Evolutionary conservation across 1,140 invertebrate species (phyloP).

Genomic region (Leptoteleia sp.): DNA sequence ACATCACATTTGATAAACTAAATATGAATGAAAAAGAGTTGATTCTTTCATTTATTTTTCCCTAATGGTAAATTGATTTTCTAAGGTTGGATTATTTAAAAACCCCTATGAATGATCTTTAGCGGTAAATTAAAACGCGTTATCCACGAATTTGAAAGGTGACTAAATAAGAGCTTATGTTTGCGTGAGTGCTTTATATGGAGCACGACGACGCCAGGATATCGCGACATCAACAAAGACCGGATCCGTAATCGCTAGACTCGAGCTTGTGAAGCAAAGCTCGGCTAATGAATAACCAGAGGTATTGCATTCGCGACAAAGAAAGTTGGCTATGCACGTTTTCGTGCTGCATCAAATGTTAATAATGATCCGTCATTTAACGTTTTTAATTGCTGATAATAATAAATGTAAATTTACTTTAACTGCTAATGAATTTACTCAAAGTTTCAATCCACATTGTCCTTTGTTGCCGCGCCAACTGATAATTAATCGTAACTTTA

Average conservation of each 20-base stretch:
- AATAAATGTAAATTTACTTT: no score
- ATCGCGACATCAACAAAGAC: slow-evolving; percentile 33
- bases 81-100: slow-evolving; percentile 1
- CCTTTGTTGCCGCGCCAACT: no score
- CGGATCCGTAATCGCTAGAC: slow-evolving; percentile 26
- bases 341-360: neutral
- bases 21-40: no score
- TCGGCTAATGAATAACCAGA: slow-evolving; percentile 48
- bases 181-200: slow-evolving; percentile 34
- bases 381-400: no score
- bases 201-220: slow-evolving; percentile 14
- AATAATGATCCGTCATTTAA: neutral
- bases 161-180: slow-evolving; percentile 39
- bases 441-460: no score
- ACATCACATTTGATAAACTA: no score
- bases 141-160: slow-evolving; percentile 7
- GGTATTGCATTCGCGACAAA: slow-evolving; percentile 23
- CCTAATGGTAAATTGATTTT: neutral
- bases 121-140: slow-evolving; percentile 12
- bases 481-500: no score
- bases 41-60: no score
- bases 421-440: no score
- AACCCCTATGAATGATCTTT: slow-evolving; percentile 7
- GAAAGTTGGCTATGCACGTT: slow-evolving; percentile 14
- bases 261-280: slow-evolving; percentile 35